Evolutionary conservation across 1,140 invertebrate genomes (phyloP).

Genomic region (Magallana gigas): DNA sequence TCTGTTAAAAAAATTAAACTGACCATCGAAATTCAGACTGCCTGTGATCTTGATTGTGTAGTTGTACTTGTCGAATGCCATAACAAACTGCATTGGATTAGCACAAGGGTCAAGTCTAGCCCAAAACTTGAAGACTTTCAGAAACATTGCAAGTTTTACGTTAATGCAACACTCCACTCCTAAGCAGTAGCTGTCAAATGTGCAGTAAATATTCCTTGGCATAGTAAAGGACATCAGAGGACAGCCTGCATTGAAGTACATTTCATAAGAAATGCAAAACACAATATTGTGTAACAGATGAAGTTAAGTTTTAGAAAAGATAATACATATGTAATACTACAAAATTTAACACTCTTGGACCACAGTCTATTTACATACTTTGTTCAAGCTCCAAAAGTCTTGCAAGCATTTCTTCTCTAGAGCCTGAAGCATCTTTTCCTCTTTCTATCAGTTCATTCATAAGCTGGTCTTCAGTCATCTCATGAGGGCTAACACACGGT

Average conservation of each 20-base stretch:
- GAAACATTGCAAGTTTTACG: constrained; percentile 63
- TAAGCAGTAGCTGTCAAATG: constrained; percentile 67
- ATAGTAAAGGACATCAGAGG: constrained; percentile 62
- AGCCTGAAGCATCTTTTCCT: constrained; percentile 52
- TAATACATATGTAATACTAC: too few species aligned
- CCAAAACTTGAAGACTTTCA: constrained; percentile 61
- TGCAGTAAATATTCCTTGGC: constrained; percentile 66
- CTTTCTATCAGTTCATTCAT: constrained; percentile 53
- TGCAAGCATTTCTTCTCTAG: constrained; percentile 56
- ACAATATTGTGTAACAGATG: too few species aligned
- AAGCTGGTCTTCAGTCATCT: constrained; percentile 65
- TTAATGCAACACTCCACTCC: constrained; percentile 67
- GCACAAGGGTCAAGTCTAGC: constrained; percentile 61
- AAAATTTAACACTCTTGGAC: too few species aligned
- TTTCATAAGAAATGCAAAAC: not conserved
- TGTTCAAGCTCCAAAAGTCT: constrained; percentile 46
- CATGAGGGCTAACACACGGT: constrained; percentile 63
- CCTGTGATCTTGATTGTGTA: not conserved
- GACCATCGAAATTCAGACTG: constrained; percentile 34
- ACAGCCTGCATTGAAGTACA: constrained; percentile 55
- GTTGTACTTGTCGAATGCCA: constrained; percentile 17
- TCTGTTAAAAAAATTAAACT: not conserved
- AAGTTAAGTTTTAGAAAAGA: too few species aligned
- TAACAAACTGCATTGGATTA: constrained; percentile 32
- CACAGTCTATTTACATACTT: constrained; percentile 6